phyloP scores from a whole-genome alignment of 2,888 invertebrate genomes.

The Ochropleura plecta region DNA sequence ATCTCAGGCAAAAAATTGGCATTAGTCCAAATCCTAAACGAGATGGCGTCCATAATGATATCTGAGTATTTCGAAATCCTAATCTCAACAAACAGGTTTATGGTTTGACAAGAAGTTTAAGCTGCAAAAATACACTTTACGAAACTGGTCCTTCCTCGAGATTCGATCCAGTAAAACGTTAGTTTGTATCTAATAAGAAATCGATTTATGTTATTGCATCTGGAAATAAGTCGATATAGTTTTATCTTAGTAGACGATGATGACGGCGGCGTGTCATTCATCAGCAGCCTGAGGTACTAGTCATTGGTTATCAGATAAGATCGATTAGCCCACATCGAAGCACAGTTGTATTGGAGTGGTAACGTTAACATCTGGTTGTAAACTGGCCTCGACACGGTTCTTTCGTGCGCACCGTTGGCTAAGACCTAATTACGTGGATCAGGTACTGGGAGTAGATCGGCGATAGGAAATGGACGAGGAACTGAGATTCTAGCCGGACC shows the following conservation, averaged over 20 bases:
- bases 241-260: conserved; percentile 50
- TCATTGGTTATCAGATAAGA: conserved; percentile 69
- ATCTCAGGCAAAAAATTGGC: conserved; percentile 85
- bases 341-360: conserved; percentile 62
- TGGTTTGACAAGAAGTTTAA: conserved; percentile 70
- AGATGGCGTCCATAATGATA: conserved; percentile 74
- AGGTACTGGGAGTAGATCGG: conserved; percentile 74
- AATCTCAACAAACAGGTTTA: conserved; percentile 77
- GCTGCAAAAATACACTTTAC: conserved; percentile 65
- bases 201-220: conserved; percentile 61
- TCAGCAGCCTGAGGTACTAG: conserved; percentile 56
- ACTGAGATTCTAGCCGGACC: conserved; percentile 73
- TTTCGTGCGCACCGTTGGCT: conserved; percentile 79
- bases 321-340: conserved; percentile 75
- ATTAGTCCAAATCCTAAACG: conserved; percentile 77
- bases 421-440: conserved; percentile 78
- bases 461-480: conserved; percentile 80
- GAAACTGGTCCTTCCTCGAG: conserved; percentile 63
- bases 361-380: conserved; percentile 67
- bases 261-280: conserved; percentile 63
- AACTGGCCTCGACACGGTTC: conserved; percentile 84
- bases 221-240: conserved; percentile 41
- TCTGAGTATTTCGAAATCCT: conserved; percentile 75
- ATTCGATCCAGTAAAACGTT: conserved; percentile 56
- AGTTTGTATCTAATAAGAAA: conserved; percentile 57